Percentiles rank a stretch among this genome's conserved stretches.
Conservation (phyloP, 2,113 vertebrate genomes). For the Varanus komodoensis region DNA sequence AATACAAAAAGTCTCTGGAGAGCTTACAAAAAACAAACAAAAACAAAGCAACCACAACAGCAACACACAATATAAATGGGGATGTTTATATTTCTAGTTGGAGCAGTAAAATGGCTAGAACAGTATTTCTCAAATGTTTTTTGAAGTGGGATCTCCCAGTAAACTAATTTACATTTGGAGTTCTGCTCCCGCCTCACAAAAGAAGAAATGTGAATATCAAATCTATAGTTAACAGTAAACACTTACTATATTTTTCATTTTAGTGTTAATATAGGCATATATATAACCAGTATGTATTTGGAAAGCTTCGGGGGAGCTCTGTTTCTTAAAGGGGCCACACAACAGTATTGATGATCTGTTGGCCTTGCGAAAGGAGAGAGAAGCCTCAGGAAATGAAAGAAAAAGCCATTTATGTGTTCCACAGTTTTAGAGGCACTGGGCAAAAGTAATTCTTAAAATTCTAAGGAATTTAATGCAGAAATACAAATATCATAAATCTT, state of each 20-base stretch:
- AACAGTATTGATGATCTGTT: not conserved
- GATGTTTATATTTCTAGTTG: not conserved
- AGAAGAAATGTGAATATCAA: not conserved
- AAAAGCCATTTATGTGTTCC: no score
- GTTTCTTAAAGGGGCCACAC: not conserved
- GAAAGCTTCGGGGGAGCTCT: not conserved
- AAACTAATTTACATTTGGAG: not conserved
- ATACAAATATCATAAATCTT: not conserved
- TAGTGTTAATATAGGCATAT: no score
- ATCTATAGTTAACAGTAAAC: not conserved
- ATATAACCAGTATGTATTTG: not conserved
- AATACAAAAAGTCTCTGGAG: no score
- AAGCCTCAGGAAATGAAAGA: not conserved
- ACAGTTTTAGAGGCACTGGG: not conserved
- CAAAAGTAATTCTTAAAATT: not conserved
- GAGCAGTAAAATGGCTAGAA: not conserved
- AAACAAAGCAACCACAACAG: no score
- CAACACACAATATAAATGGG: no score
- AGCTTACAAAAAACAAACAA: no score
- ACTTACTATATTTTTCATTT: no score
- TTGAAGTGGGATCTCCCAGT: not conserved
- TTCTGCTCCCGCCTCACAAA: no score
- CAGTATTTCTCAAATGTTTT: not conserved
- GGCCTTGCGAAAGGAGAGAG: not conserved
- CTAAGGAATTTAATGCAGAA: not conserved